These are phyloP conservation scores for Sylvilagus floridanus DNA, from an alignment of 2,797 vertebrate species.

Conservation along the genomic window DNA sequence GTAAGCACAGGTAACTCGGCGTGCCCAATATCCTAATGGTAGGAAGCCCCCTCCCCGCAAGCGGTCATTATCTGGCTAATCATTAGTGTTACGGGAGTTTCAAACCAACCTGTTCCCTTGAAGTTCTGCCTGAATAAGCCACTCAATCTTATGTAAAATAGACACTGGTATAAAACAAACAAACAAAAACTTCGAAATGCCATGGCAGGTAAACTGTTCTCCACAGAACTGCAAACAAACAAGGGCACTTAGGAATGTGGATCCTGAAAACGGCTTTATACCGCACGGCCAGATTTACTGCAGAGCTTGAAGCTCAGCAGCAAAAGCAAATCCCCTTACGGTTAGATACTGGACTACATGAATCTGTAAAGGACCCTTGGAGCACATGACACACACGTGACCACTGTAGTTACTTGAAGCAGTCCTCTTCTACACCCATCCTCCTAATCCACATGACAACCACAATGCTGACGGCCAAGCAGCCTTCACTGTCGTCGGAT, in stretches of 20 bases:
- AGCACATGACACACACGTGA: background rate
- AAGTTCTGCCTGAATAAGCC: background rate
- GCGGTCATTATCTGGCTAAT: background rate
- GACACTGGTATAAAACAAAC: background rate
- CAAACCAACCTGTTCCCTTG: background rate
- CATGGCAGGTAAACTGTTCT: background rate
- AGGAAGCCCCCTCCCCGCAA: background rate
- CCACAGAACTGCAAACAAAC: background rate
- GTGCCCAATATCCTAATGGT: too few relatives aligned
- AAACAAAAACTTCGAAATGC: background rate
- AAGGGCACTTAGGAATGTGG: background rate
- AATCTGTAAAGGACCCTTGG: background rate
- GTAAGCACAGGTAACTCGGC: background rate
- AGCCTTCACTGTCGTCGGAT: background rate
- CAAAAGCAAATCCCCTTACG: background rate
- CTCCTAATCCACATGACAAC: background rate
- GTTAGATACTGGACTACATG: background rate
- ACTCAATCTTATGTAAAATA: background rate
- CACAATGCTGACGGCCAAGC: background rate
- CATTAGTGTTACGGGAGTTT: background rate
- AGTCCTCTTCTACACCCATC: background rate
- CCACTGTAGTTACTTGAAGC: background rate
- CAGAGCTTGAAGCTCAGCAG: slow-evolving; percentile 4
- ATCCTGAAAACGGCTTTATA: background rate
- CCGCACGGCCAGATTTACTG: background rate